A percentile compares a stretch with the other conserved stretches of the same genome.
phyloP scores from a whole-genome alignment of 2,113 vertebrate genomes.

The Pygoscelis antarcticus region DNA sequence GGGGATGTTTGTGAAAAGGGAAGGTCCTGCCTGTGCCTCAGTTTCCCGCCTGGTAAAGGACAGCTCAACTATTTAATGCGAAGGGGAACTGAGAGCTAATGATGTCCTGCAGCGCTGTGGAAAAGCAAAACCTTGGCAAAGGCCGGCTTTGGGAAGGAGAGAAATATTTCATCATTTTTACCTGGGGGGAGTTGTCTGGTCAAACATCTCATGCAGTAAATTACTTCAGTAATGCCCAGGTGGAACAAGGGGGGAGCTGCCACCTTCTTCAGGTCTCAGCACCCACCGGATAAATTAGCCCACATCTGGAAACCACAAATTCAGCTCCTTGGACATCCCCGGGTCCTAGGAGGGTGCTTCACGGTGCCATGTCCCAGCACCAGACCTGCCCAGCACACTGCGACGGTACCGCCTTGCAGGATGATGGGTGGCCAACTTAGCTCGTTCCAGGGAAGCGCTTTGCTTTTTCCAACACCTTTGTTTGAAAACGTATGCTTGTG shows the following conservation, averaged over 20 bases:
- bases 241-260: neutral
- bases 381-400: neutral
- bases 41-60: neutral
- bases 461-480: neutral
- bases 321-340: neutral
- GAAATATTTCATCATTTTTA: neutral
- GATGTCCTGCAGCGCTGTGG: neutral
- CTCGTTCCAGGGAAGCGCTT: neutral
- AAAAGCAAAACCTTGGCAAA: neutral
- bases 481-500: fast-evolving
- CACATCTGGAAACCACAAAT: neutral
- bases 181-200: neutral
- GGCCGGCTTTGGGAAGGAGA: neutral
- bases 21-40: neutral
- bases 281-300: neutral
- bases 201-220: neutral
- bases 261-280: neutral
- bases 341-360: neutral
- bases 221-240: no score
- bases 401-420: fast-evolving
- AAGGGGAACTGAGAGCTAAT: neutral
- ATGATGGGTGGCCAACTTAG: neutral
- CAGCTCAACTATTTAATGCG: neutral
- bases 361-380: neutral
- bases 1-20: neutral